phyloP scores from a whole-genome alignment of 2,888 invertebrate species.

The Spilosoma lubricipeda region DNA sequence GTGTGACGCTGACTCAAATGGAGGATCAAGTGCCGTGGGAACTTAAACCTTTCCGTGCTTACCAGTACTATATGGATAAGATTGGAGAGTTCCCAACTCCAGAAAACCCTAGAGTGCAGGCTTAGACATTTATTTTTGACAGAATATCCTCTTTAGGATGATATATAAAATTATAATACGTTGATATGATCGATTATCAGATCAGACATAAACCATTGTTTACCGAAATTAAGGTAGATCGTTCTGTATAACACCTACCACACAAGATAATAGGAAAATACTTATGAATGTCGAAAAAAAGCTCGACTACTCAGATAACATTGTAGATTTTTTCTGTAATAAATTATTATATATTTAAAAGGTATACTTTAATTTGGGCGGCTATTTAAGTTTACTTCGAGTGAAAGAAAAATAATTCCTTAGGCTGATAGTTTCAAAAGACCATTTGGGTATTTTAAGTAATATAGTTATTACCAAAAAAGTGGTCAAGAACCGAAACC shows the following conservation, averaged over 20 bases:
- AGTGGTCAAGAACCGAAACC: no score
- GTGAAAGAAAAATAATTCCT: no score
- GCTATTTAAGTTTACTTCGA: background rate
- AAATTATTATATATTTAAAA: constrained; percentile 50
- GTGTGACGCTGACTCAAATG: constrained; percentile 90
- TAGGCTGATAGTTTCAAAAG: no score
- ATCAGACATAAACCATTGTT: background rate
- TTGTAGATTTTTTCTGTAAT: constrained; percentile 55
- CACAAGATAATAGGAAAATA: background rate
- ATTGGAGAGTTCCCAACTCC: constrained; percentile 91
- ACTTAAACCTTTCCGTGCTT: constrained; percentile 89
- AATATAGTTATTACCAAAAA: no score
- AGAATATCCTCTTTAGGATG: background rate
- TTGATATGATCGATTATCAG: background rate
- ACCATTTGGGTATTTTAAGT: no score
- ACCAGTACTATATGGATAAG: constrained; percentile 90
- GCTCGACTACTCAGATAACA: constrained; percentile 2
- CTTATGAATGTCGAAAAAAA: constrained; percentile 12
- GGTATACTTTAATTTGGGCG: constrained; percentile 7
- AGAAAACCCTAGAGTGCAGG: constrained; percentile 85
- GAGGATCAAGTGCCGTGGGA: constrained; percentile 95
- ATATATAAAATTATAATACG: background rate
- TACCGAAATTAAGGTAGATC: background rate
- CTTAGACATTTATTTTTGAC: constrained; percentile 18
- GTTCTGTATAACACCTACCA: background rate